Conservation (phyloP, 1,140 invertebrate species). For the Lordiphosa collinella region DNA sequence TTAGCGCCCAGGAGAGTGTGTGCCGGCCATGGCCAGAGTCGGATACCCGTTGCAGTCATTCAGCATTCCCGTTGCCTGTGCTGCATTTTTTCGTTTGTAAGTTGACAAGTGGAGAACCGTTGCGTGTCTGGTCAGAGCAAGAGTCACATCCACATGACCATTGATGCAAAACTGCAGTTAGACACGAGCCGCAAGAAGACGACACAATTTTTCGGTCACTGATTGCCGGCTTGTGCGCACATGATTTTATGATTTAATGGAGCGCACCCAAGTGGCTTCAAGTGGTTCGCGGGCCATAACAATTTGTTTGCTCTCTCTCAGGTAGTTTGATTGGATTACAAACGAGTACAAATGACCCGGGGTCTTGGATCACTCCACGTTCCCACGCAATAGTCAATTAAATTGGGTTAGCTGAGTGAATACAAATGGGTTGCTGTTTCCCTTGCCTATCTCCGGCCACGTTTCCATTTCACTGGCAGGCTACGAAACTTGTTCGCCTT, state of each 20-base stretch:
- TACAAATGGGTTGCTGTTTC: constrained; percentile 9
- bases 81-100: constrained; percentile 20
- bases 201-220: constrained; percentile 43
- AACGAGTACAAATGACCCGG: constrained; percentile 36
- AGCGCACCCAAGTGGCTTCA: constrained; percentile 52
- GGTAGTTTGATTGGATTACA: constrained; percentile 45
- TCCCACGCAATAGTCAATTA: constrained; percentile 59
- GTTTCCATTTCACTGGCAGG: constrained; percentile 39
- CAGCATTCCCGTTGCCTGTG: constrained; percentile 58
- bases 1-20: constrained; percentile 25
- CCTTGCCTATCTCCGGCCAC: constrained; percentile 14
- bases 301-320: constrained; percentile 26
- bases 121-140: constrained; percentile 22
- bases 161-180: constrained; percentile 74
- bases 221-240: constrained; percentile 35
- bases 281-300: constrained; percentile 34
- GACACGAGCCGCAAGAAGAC: constrained; percentile 28
- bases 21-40: background rate
- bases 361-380: constrained; percentile 25
- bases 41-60: constrained; percentile 52
- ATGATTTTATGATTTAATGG: constrained; percentile 60
- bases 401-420: constrained; percentile 43
- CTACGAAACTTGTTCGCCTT: constrained; percentile 29
- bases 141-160: constrained; percentile 38
- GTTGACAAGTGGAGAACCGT: constrained; percentile 56